Evolutionary conservation across 2,797 vertebrate species (phyloP).

Genomic region (Carapus acus): DNA sequence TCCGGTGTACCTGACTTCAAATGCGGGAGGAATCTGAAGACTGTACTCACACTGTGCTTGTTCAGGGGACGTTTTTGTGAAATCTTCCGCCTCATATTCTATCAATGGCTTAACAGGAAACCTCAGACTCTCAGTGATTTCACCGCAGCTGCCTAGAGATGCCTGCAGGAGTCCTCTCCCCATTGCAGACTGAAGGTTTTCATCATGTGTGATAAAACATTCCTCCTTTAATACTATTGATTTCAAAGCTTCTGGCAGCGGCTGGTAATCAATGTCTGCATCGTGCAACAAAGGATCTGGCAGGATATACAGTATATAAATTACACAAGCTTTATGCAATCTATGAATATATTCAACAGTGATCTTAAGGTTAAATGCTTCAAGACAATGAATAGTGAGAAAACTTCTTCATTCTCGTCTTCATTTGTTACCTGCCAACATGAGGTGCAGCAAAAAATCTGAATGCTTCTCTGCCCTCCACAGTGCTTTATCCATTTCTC

Average conservation of each 20-base stretch:
- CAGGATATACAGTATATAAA: slow-evolving; percentile 13
- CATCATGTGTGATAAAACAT: not conserved
- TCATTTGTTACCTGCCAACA: slow-evolving; percentile 75
- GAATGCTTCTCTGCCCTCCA: slow-evolving; percentile 78
- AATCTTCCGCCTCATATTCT: slow-evolving; percentile 46
- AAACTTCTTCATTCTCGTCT: no score
- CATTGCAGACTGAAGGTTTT: slow-evolving; percentile 6
- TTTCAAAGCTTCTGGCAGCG: slow-evolving; percentile 64
- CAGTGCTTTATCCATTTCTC: slow-evolving; percentile 61
- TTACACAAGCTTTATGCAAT: not conserved
- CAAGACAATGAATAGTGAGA: not conserved
- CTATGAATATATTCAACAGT: no score
- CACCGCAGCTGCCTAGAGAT: slow-evolving; percentile 12
- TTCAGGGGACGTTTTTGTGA: slow-evolving; percentile 43
- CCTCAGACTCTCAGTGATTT: slow-evolving; percentile 53
- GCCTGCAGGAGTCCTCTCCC: not conserved
- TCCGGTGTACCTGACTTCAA: no score
- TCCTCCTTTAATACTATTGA: slow-evolving; percentile 50
- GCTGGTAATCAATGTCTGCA: slow-evolving; percentile 34
- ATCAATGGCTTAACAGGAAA: slow-evolving; percentile 9
- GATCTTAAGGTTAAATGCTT: not conserved
- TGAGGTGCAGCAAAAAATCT: slow-evolving; percentile 55
- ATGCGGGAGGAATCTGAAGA: not conserved
- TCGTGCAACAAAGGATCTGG: slow-evolving; percentile 69
- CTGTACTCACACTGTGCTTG: slow-evolving; percentile 57